These are phyloP conservation scores for Brachionus manjavacas DNA, from an alignment of 1,140 invertebrate species.

Conservation along the genomic window DNA sequence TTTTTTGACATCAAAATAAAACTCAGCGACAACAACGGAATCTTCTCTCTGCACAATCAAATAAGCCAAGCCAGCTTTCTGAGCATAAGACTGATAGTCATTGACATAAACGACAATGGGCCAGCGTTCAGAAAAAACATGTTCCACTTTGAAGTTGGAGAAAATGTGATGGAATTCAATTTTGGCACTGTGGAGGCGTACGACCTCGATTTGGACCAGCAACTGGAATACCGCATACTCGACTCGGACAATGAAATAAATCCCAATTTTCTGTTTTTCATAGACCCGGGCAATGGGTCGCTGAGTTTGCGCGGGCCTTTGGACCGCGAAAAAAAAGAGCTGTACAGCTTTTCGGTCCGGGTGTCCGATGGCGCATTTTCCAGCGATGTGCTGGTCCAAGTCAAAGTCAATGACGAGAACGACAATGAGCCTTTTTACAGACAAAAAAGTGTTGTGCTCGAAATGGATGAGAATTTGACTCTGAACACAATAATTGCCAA, in stretches of 20 bases:
- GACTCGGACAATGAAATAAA: neutral
- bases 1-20: slow-evolving; percentile 35
- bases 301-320: neutral
- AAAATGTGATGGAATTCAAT: neutral
- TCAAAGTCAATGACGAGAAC: slow-evolving; percentile 18
- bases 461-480: neutral
- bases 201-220: neutral
- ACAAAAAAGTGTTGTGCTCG: neutral
- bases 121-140: neutral
- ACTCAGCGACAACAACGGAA: slow-evolving; percentile 10
- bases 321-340: slow-evolving; percentile 35
- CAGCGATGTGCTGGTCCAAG: neutral
- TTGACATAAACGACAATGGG: slow-evolving; percentile 16
- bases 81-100: neutral
- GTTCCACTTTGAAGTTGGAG: neutral
- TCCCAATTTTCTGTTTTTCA: slow-evolving; percentile 36
- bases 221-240: neutral
- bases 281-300: neutral
- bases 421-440: slow-evolving; percentile 28
- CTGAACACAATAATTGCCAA: neutral
- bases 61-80: neutral
- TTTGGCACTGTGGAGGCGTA: neutral
- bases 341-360: neutral
- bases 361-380: neutral
- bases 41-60: neutral